Evolutionary conservation across 2,888 invertebrate genomes (phyloP), one percentile per base, ranked within the genome.

Genomic region (Andrena praecox): DNA sequence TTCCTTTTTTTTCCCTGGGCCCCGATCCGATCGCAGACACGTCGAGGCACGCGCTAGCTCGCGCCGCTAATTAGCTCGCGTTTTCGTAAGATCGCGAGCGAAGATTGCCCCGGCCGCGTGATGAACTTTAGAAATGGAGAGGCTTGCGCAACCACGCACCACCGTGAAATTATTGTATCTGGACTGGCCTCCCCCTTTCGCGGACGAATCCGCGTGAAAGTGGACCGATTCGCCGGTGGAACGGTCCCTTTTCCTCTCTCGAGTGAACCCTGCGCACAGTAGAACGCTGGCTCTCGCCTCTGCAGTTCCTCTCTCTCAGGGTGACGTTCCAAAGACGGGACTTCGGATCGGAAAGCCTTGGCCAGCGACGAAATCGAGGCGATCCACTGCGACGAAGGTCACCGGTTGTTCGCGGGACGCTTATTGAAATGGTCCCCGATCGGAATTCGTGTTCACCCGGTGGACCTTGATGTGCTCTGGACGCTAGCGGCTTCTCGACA

Each of bases 51-150:
- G 72, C 63, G 74, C 56, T 56, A 42, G 12, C 69, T 42, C 52
- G 68, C 67, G 74, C 77, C 60, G 77, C 59, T 84, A 84, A 86
- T 84, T 84, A 78, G 54, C 68, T 56, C 59, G 66, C 29, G 69
- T 82, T 82, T 82, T 85, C 84, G 80, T 79, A 84, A 80, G 85
- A 77, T 75, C 73, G 69, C 75, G 56, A 68, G 27, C 68, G 10
- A n/a, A 60, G 85, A 85, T 85, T 76, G 50, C 59, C 63, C 68
- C 20, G 59, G 12, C 48, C 20, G 16, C 33, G 54, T 27, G 62
- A 63, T 71, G 80, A 71, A 75, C 52, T 75, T 82, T 80, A 71
- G 71, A 81, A 60, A 74, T 27, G 60, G 54, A 56, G 71, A 80
- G 62, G 54, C 74, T 80, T 71, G 80, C 16, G 68, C 56, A 80